Evolutionary conservation across 53 echinoderm and acorn worm species (phyloP).

Genomic region (Pentamera pediparva): DNA sequence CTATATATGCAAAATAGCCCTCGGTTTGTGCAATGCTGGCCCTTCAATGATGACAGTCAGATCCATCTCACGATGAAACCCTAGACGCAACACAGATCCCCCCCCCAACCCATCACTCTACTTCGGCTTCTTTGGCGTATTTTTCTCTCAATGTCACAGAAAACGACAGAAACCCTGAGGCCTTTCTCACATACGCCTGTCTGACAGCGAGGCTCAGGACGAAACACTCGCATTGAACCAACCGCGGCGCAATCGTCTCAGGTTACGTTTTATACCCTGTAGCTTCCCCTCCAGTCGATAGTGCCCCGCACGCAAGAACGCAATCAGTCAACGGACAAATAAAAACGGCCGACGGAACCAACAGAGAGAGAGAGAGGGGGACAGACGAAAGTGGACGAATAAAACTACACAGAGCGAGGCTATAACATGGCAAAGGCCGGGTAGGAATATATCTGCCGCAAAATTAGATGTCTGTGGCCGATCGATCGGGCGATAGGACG

Average conservation of each 20-base stretch:
- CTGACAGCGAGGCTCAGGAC: no score
- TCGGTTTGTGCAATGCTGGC: no score
- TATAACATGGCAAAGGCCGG: background rate
- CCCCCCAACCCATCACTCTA: no score
- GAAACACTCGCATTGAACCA: no score
- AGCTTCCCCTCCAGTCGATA: constrained; percentile 6
- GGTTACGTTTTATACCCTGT: background rate
- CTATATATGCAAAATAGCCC: no score
- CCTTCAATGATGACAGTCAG: no score
- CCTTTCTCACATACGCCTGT: no score
- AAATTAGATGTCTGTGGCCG: constrained; percentile 31
- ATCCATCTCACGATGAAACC: no score
- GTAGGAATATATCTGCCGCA: background rate
- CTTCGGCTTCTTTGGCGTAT: background rate
- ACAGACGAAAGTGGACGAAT: background rate
- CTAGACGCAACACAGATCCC: no score
- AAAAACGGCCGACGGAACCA: background rate
- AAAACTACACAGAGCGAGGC: background rate
- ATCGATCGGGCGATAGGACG: background rate
- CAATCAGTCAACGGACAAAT: constrained; percentile 1
- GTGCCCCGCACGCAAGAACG: background rate
- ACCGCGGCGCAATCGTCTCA: background rate
- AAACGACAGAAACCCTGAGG: no score
- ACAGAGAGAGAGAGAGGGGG: background rate
- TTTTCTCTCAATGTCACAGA: no score